Conservation (phyloP, 2,113 vertebrate genomes). For the Puma concolor region DNA sequence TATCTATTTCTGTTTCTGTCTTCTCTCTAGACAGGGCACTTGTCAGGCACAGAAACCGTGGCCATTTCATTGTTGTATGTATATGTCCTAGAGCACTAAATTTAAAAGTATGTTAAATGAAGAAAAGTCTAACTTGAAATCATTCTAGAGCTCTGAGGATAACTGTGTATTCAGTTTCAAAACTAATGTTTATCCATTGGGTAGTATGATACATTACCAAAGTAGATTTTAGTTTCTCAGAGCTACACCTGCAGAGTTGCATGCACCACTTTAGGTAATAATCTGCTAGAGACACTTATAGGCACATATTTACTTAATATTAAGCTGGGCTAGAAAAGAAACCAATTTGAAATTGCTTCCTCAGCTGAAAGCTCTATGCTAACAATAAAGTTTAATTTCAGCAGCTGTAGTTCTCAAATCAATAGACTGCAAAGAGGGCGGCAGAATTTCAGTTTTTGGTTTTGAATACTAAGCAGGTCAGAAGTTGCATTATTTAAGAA, state of each 20-base stretch:
- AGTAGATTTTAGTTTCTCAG: constrained; percentile 63
- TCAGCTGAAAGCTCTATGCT: constrained; percentile 80
- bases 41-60: neutral
- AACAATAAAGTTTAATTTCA: constrained; percentile 81
- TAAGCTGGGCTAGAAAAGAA: constrained; percentile 74
- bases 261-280: constrained; percentile 70
- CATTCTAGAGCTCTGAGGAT: constrained; percentile 16
- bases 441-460: constrained; percentile 81
- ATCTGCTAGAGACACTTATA: constrained; percentile 67
- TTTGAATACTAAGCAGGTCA: constrained; percentile 84
- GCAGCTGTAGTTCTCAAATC: constrained; percentile 79
- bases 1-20: neutral
- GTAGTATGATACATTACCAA: constrained; percentile 51
- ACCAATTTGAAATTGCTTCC: constrained; percentile 75
- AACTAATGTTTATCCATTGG: constrained; percentile 16
- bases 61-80: neutral
- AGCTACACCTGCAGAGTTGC: constrained; percentile 63
- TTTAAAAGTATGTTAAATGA: constrained; percentile 21
- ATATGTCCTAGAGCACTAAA: neutral
- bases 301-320: constrained; percentile 78
- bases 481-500: constrained; percentile 84
- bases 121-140: constrained; percentile 36
- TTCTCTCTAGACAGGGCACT: neutral
- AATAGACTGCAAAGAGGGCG: constrained; percentile 78
- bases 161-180: constrained; percentile 56